Percentiles rank a stretch among this genome's conserved stretches.
Conservation (phyloP, 2,797 vertebrate species). For the Loris lydekkerianus region DNA sequence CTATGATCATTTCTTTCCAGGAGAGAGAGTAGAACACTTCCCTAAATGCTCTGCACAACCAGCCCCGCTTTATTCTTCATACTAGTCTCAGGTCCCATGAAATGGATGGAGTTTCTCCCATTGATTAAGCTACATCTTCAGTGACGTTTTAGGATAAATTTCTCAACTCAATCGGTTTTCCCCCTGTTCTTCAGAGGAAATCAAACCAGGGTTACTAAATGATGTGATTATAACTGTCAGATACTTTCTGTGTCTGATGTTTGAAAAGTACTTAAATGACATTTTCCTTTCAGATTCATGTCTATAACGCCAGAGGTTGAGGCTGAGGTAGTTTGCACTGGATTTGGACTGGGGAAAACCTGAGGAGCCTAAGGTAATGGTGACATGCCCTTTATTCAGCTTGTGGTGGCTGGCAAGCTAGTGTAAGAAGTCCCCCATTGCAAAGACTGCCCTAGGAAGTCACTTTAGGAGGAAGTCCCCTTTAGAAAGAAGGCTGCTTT, state of each 20-base stretch:
- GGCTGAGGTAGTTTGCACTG: too few relatives aligned
- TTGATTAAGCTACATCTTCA: not conserved
- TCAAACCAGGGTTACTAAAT: constrained; percentile 20
- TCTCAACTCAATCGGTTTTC: constrained; percentile 11
- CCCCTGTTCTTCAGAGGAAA: constrained; percentile 50
- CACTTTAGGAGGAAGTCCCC: too few relatives aligned
- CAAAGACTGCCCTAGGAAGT: too few relatives aligned
- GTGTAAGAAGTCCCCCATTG: too few relatives aligned
- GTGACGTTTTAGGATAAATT: constrained; percentile 44
- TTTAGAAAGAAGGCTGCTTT: too few relatives aligned
- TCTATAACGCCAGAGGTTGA: too few relatives aligned
- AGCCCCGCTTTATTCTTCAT: not conserved
- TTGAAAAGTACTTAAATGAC: constrained; percentile 56
- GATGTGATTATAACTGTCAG: constrained; percentile 46
- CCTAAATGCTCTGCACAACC: not conserved
- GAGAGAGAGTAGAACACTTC: not conserved
- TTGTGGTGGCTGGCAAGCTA: too few relatives aligned
- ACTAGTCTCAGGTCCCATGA: not conserved
- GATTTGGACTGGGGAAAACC: too few relatives aligned
- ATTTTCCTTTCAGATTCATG: constrained; percentile 22
- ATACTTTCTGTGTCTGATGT: constrained; percentile 16
- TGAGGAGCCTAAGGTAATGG: too few relatives aligned
- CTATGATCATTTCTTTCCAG: not conserved
- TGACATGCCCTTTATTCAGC: too few relatives aligned
- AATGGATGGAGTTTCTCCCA: not conserved